phyloP scores from a whole-genome alignment of 2,113 vertebrate genomes.

The Dipodomys ordii region DNA sequence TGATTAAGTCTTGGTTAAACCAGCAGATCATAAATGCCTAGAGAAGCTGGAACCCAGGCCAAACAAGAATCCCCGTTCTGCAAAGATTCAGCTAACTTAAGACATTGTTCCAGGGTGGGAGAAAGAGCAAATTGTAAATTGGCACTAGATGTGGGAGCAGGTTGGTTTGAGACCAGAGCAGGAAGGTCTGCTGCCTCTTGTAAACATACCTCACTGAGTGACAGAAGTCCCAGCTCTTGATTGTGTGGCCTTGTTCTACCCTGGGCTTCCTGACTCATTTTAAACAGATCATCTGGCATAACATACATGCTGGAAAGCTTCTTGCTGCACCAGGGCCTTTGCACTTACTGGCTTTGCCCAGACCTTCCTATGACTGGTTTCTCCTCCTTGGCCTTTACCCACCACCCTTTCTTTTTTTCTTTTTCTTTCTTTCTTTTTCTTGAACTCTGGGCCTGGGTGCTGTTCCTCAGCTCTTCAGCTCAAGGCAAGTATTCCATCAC shows the following conservation, averaged over 20 bases:
- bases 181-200: not conserved
- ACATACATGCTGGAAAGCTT: not conserved
- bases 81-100: not conserved
- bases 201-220: not conserved
- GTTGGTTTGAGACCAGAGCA: not conserved
- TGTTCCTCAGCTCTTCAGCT: too few species aligned
- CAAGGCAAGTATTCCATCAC: too few species aligned
- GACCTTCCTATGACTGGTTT: not conserved
- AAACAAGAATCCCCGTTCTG: not conserved
- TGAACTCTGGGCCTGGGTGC: too few species aligned
- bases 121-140: not conserved
- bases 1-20: not conserved
- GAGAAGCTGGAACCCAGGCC: not conserved
- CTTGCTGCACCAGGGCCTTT: conserved; percentile 23
- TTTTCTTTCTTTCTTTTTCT: too few species aligned
- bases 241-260: not conserved
- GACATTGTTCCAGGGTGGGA: not conserved
- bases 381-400: not conserved
- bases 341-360: not conserved
- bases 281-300: not conserved
- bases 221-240: not conserved
- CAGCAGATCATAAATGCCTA: not conserved
- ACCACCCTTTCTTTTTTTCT: not conserved
- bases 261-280: not conserved
- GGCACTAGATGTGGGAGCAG: not conserved